Evolutionary conservation across 2,888 invertebrate genomes (phyloP).

Genomic region (Diplolepis rosae): DNA sequence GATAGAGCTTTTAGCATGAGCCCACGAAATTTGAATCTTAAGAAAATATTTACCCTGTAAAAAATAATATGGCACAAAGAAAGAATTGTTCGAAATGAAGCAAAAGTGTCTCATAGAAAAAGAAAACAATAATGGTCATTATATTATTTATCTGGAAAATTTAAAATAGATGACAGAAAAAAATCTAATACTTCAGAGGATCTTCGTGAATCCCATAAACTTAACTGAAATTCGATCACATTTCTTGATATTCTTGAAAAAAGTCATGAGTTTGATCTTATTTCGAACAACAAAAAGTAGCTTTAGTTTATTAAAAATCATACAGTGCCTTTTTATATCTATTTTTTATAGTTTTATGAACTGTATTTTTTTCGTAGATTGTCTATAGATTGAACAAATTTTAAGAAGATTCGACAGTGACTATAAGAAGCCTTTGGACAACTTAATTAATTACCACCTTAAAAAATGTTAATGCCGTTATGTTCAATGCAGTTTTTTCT

Average conservation of each 20-base stretch:
- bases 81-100: not conserved
- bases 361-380: no score
- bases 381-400: no score
- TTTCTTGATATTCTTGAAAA: not conserved
- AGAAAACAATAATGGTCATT: not conserved
- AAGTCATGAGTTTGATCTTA: no score
- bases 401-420: no score
- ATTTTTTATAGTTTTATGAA: no score
- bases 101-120: not conserved
- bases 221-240: not conserved
- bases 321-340: no score
- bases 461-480: no score
- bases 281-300: no score
- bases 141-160: not conserved
- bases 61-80: not conserved
- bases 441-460: no score
- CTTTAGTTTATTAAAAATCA: no score
- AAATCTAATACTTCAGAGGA: not conserved
- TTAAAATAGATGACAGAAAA: not conserved
- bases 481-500: no score
- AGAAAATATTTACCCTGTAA: not conserved
- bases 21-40: slow-evolving; percentile 13
- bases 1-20: slow-evolving; percentile 25
- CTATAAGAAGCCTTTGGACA: no score
- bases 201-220: not conserved